A percentile compares a stretch with the other conserved stretches of the same genome.
Evolutionary conservation across 1,140 invertebrate species (phyloP).

Genomic region (Zaprionus davidi): DNA sequence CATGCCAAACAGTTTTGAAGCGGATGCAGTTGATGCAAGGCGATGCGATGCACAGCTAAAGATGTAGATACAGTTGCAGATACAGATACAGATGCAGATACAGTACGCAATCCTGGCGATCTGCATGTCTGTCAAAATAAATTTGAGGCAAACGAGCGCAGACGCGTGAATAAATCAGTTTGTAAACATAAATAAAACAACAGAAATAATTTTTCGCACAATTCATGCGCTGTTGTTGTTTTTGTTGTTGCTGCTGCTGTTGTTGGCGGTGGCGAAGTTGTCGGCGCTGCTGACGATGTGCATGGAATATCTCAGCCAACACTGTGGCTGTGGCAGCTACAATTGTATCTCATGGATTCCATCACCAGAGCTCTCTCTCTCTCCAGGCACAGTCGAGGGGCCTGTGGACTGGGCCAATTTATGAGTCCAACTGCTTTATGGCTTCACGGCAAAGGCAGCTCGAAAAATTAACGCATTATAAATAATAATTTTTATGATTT

Average conservation of each 20-base stretch:
- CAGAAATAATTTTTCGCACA: slow-evolving; percentile 66
- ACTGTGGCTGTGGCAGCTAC: slow-evolving; percentile 16
- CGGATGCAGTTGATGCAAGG: slow-evolving; percentile 47
- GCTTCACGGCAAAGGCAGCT: slow-evolving; percentile 35
- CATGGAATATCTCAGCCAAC: slow-evolving; percentile 53
- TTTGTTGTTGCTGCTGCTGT: slow-evolving; percentile 14
- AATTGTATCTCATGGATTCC: slow-evolving; percentile 50
- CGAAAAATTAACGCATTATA: slow-evolving; percentile 64
- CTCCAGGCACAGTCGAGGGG: neutral
- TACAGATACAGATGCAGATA: slow-evolving; percentile 10
- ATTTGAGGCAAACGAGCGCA: slow-evolving; percentile 58
- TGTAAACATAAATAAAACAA: slow-evolving; percentile 77
- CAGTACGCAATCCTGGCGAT: slow-evolving; percentile 47
- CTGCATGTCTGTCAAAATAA: slow-evolving; percentile 68
- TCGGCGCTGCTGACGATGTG: slow-evolving; percentile 26
- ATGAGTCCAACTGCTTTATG: slow-evolving; percentile 64
- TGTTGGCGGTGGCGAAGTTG: slow-evolving; percentile 26
- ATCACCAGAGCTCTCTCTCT: slow-evolving; percentile 15
- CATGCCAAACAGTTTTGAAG: slow-evolving; percentile 56
- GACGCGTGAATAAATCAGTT: slow-evolving; percentile 67
- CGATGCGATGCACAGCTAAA: slow-evolving; percentile 13
- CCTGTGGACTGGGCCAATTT: slow-evolving; percentile 46
- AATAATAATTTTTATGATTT: slow-evolving; percentile 74
- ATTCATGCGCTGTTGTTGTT: slow-evolving; percentile 45
- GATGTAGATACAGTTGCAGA: slow-evolving; percentile 17